Percentiles rank a stretch among this genome's conserved stretches.
phyloP scores from a whole-genome alignment of 2,113 vertebrate genomes.

The Sinocyclocheilus anophthalmus region DNA sequence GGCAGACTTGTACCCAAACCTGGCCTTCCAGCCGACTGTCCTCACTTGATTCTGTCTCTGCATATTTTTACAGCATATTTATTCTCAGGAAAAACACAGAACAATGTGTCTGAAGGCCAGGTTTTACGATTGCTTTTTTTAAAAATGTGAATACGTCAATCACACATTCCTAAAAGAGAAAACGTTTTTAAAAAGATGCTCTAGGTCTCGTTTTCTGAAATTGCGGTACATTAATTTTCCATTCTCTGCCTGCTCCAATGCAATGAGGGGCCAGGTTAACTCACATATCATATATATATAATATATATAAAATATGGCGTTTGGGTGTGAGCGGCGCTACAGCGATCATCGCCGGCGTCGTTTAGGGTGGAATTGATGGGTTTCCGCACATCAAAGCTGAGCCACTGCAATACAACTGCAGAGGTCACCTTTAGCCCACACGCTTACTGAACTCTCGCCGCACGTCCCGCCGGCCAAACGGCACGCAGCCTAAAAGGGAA shows the following conservation, averaged over 20 bases:
- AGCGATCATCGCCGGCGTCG: slow-evolving; percentile 69
- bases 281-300: slow-evolving; percentile 85
- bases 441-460: slow-evolving; percentile 73
- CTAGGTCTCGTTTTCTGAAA: neutral
- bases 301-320: slow-evolving; percentile 84
- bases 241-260: slow-evolving; percentile 60
- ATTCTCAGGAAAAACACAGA: slow-evolving; percentile 14
- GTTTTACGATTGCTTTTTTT: neutral
- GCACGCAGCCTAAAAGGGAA: neutral
- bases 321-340: slow-evolving; percentile 69
- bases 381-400: slow-evolving; percentile 62
- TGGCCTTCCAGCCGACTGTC: neutral
- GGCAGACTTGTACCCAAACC: slow-evolving; percentile 18
- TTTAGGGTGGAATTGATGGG: slow-evolving; percentile 44
- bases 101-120: neutral
- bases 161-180: neutral
- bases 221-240: slow-evolving; percentile 26
- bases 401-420: slow-evolving; percentile 81
- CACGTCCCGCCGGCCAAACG: slow-evolving; percentile 58
- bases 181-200: neutral
- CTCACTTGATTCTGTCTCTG: neutral
- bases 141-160: neutral
- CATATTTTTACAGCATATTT: neutral
- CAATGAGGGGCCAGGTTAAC: slow-evolving; percentile 79
- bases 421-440: slow-evolving; percentile 69